Conservation (phyloP, 2,888 invertebrate genomes). For the Cheilosia vulpina region DNA sequence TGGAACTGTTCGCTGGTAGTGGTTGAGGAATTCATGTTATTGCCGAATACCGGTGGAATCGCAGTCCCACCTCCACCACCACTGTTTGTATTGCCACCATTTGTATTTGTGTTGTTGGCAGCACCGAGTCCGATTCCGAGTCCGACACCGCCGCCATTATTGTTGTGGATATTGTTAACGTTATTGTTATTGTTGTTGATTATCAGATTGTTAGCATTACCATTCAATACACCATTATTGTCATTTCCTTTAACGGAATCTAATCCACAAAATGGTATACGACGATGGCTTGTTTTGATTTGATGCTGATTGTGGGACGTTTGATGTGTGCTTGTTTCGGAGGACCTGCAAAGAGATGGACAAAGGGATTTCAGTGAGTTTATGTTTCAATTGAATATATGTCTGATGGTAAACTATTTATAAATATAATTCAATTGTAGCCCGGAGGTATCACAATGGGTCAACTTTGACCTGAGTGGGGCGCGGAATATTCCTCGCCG, state of each 20-base stretch:
- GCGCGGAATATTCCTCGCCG: too few species aligned
- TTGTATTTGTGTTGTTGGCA: slow-evolving; percentile 73
- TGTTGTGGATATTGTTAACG: slow-evolving; percentile 35
- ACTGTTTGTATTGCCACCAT: slow-evolving; percentile 67
- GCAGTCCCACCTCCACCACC: slow-evolving; percentile 50
- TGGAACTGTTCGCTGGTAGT: slow-evolving; percentile 78
- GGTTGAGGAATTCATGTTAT: slow-evolving; percentile 57
- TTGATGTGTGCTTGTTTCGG: slow-evolving; percentile 72
- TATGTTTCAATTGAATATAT: background rate
- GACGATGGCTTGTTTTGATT: slow-evolving; percentile 78
- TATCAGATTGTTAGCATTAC: slow-evolving; percentile 64
- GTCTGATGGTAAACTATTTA: too few species aligned
- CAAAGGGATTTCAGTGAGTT: background rate
- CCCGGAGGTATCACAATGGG: too few species aligned
- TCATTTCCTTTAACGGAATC: slow-evolving; percentile 80
- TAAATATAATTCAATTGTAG: too few species aligned
- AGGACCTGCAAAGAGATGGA: slow-evolving; percentile 62
- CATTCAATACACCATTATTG: slow-evolving; percentile 78
- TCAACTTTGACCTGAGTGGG: too few species aligned
- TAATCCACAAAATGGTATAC: slow-evolving; percentile 81
- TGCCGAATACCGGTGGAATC: slow-evolving; percentile 59
- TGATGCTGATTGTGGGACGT: slow-evolving; percentile 77
- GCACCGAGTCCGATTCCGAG: slow-evolving; percentile 69
- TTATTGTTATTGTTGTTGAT: slow-evolving; percentile 72
- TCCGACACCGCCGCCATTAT: slow-evolving; percentile 36